phyloP scores from a whole-genome alignment of 2,888 invertebrate species.

The Epistrophe eligans region DNA sequence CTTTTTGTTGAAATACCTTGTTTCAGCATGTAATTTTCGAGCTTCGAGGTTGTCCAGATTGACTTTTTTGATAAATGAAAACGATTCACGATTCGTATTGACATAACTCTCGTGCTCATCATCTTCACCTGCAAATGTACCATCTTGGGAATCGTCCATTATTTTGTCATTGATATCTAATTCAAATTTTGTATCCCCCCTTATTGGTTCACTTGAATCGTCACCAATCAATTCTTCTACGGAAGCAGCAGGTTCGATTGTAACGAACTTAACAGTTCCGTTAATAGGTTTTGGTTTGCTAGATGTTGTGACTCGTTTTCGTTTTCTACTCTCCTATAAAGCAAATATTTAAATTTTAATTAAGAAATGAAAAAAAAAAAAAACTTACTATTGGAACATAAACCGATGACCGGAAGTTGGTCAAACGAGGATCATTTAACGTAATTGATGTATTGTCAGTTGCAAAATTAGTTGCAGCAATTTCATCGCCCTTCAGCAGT shows the following conservation, averaged over 20 bases:
- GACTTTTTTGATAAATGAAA: conserved; percentile 16
- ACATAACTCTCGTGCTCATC: conserved; percentile 32
- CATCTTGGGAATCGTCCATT: conserved; percentile 54
- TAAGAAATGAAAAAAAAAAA: not conserved
- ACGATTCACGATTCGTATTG: conserved; percentile 31
- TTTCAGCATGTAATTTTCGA: conserved; percentile 59
- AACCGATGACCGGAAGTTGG: conserved; percentile 48
- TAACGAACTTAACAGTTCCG: conserved; percentile 49
- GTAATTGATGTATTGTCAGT: not conserved
- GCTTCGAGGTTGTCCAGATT: conserved; percentile 47
- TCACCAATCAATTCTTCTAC: not conserved
- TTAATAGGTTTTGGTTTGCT: conserved; percentile 32
- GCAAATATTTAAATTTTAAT: not conserved
- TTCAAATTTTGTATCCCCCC: not conserved
- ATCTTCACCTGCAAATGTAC: conserved; percentile 38
- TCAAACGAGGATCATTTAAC: conserved; percentile 36
- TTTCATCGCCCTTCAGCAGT: conserved; percentile 47
- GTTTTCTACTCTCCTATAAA: conserved; percentile 38
- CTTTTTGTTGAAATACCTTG: conserved; percentile 57
- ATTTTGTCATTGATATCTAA: conserved; percentile 20
- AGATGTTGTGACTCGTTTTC: conserved; percentile 5
- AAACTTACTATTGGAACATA: conserved; percentile 50
- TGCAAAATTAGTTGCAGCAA: conserved; percentile 5
- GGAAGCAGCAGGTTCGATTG: conserved; percentile 48
- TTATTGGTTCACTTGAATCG: not conserved